A percentile compares a stretch with the other conserved stretches of the same genome.
phyloP scores from a whole-genome alignment of 2,888 invertebrate genomes.

The Apodemia duryi region DNA sequence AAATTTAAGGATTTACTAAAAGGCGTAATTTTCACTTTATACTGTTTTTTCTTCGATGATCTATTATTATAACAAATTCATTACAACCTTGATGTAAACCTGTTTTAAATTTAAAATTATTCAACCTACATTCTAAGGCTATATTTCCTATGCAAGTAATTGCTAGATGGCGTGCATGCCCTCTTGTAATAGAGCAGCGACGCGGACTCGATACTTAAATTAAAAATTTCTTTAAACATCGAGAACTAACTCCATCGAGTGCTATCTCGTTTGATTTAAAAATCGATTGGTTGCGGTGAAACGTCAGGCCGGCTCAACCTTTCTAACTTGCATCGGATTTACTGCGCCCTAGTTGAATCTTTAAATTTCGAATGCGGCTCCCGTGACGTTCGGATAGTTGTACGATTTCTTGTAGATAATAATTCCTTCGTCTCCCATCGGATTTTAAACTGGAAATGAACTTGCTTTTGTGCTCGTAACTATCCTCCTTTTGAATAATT shows the following conservation, averaged over 20 bases:
- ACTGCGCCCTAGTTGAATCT: conserved; percentile 45
- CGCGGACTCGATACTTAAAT: conserved; percentile 14
- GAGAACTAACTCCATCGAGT: conserved; percentile 10
- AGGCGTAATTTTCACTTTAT: no score
- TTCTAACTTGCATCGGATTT: conserved; percentile 37
- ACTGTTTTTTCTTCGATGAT: not conserved
- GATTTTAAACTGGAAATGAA: conserved; percentile 16
- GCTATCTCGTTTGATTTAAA: conserved; percentile 46
- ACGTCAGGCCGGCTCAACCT: conserved; percentile 30
- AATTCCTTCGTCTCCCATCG: conserved; percentile 17
- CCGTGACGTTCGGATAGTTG: conserved; percentile 29
- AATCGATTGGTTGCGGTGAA: conserved; percentile 46
- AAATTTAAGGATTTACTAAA: no score
- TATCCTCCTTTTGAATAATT: conserved; percentile 4
- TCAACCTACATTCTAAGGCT: conserved; percentile 12
- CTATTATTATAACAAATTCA: not conserved
- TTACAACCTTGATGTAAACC: not conserved
- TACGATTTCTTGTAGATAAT: conserved; percentile 27
- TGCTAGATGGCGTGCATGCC: conserved; percentile 28
- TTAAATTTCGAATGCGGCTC: conserved; percentile 51
- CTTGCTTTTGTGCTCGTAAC: conserved; percentile 12
- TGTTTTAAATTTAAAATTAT: conserved; percentile 4
- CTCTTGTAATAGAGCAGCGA: conserved; percentile 23
- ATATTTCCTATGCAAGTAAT: conserved; percentile 21
- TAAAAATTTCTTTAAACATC: conserved; percentile 16